These are phyloP conservation scores for Formica selysi DNA, from an alignment of 1,140 invertebrate genomes.

Conservation along the genomic window DNA sequence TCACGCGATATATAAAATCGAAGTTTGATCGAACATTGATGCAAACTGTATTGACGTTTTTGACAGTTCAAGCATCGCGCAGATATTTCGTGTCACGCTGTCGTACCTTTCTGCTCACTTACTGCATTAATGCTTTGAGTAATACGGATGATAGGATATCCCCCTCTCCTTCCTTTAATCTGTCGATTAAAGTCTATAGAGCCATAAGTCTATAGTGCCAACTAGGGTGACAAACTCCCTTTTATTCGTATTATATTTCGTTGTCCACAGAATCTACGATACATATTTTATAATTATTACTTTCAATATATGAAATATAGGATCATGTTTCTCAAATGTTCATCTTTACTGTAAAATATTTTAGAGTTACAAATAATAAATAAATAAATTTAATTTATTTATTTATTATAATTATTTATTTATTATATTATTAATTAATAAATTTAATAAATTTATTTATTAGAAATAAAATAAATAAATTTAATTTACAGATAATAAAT, in stretches of 20 bases:
- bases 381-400: neutral
- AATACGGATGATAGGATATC: neutral
- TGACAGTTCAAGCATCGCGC: neutral
- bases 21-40: neutral
- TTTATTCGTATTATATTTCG: neutral
- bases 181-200: neutral
- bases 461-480: neutral
- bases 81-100: too few species aligned
- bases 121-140: neutral
- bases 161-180: neutral
- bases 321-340: neutral
- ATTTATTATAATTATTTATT: too few species aligned
- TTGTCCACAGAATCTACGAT: neutral
- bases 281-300: neutral
- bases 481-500: neutral
- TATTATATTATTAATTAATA: too few species aligned
- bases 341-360: neutral
- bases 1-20: neutral
- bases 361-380: neutral
- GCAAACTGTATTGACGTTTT: constrained; percentile 26
- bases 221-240: neutral
- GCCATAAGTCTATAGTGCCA: neutral
- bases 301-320: neutral
- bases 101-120: constrained; percentile 8
- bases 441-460: too few species aligned